These are phyloP conservation scores for Aegithalos caudatus DNA, from an alignment of 2,113 vertebrate species.

Conservation along the genomic window DNA sequence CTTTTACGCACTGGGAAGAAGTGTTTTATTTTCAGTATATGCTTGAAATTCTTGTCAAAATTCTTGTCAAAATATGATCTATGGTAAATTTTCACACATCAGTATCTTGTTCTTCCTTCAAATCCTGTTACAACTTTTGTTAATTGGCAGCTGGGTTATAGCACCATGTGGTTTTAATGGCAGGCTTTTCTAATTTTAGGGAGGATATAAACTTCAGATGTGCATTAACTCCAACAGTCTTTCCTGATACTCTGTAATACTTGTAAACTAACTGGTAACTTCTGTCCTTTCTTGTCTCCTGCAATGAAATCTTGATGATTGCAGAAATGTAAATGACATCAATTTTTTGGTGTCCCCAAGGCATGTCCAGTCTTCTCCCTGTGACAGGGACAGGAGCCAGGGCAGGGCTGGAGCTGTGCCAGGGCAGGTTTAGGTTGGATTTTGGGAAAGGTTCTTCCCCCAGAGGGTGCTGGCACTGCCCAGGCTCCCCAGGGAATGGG, in stretches of 20 bases:
- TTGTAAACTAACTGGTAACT: not conserved
- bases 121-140: not conserved
- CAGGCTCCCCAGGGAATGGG: not conserved
- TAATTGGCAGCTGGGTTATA: not conserved
- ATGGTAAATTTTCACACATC: not conserved
- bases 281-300: not conserved
- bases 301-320: not conserved
- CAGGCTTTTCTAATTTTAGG: not conserved
- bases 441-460: not conserved
- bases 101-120: not conserved
- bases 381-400: not conserved
- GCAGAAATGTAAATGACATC: not conserved
- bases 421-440: accelerated
- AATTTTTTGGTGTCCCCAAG: not conserved
- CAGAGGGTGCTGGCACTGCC: not conserved
- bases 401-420: accelerated
- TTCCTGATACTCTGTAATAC: not conserved
- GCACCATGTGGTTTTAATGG: not conserved
- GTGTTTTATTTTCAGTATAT: not conserved
- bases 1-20: not conserved
- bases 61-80: not conserved
- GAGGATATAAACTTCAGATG: not conserved
- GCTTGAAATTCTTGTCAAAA: not conserved
- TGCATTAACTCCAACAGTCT: not conserved
- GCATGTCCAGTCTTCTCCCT: not conserved